Conservation (phyloP, 2,888 invertebrate genomes). For the Drosophila subquinaria region DNA sequence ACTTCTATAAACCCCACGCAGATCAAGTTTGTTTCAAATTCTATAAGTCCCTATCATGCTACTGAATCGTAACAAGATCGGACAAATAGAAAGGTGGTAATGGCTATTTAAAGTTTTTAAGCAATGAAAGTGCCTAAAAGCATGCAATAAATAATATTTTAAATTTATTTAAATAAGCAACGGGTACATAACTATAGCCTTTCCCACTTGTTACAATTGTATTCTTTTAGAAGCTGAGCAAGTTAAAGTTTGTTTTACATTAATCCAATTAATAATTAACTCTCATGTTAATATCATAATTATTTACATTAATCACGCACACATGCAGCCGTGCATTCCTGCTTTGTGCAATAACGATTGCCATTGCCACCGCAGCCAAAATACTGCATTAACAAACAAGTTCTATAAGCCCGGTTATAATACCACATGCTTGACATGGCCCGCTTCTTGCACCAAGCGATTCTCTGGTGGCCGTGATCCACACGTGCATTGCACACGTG, state of each 20-base stretch:
- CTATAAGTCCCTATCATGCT: too few relatives aligned
- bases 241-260: background rate
- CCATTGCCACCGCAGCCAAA: conserved; percentile 44
- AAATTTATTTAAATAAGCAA: too few relatives aligned
- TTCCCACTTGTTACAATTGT: too few relatives aligned
- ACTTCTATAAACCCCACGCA: too few relatives aligned
- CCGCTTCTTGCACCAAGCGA: conserved; percentile 5
- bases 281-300: background rate
- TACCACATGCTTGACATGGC: conserved; percentile 29
- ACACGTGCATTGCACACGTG: background rate
- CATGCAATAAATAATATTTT: too few relatives aligned
- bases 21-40: too few relatives aligned
- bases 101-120: too few relatives aligned
- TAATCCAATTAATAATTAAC: background rate
- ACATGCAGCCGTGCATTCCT: conserved; percentile 5
- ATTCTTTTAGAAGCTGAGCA: background rate
- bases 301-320: background rate
- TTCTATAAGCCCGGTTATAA: background rate
- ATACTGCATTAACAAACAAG: conserved; percentile 19
- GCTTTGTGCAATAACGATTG: conserved; percentile 39
- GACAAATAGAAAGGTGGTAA: too few relatives aligned
- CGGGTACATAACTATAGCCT: too few relatives aligned
- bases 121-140: too few relatives aligned
- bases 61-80: too few relatives aligned
- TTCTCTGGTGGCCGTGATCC: conserved; percentile 20